A percentile compares a stretch with the other conserved stretches of the same genome.
Evolutionary conservation across 2,797 vertebrate genomes (phyloP).

Genomic region (Hippopotamyrus pictus): DNA sequence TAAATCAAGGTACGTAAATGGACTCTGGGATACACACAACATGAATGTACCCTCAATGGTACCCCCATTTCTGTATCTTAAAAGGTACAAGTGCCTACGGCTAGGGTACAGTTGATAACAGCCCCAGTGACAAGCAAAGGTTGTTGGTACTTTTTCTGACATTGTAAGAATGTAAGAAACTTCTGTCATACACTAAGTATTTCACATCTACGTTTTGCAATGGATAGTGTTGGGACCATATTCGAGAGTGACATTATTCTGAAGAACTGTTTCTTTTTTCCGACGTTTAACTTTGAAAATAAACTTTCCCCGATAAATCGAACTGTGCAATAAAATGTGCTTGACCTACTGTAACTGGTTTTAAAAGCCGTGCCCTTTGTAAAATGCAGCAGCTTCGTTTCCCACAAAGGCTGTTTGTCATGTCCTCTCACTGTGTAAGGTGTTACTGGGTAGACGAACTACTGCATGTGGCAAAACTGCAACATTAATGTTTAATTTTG

Average conservation of each 20-base stretch:
- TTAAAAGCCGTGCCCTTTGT: constrained; percentile 1
- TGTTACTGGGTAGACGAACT: neutral
- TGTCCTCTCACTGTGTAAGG: neutral
- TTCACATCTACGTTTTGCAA: neutral
- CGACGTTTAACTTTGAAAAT: neutral
- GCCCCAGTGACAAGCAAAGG: neutral
- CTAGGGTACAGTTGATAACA: neutral
- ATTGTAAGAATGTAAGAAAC: neutral
- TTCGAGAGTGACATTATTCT: neutral
- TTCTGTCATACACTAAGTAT: neutral
- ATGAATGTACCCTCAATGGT: neutral
- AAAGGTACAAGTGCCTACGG: neutral
- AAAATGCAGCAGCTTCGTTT: neutral
- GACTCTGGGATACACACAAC: neutral
- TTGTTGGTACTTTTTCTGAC: neutral
- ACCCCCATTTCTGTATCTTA: neutral
- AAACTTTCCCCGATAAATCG: neutral
- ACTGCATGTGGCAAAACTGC: neutral
- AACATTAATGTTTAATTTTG: neutral
- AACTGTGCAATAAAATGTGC: neutral
- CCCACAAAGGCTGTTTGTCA: neutral
- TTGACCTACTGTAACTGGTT: neutral
- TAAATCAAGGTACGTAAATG: neutral
- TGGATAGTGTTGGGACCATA: neutral
- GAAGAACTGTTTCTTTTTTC: neutral